Evolutionary conservation across 2,797 vertebrate genomes (phyloP).

Genomic region (Gorsachius magnificus): DNA sequence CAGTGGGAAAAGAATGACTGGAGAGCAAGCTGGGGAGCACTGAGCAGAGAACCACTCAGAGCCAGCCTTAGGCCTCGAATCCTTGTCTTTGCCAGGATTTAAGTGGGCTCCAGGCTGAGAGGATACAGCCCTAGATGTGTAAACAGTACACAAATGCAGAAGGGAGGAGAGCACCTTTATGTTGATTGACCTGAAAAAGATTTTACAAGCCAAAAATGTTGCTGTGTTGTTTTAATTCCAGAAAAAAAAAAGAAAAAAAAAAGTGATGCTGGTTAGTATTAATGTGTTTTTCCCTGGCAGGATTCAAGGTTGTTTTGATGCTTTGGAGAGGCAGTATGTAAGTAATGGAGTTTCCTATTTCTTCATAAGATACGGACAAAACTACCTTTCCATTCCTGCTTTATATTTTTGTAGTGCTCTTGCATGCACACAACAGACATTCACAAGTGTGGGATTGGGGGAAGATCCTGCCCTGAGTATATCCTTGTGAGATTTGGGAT

Average conservation of each 20-base stretch:
- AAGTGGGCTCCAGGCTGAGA: background rate
- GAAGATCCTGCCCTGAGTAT: background rate
- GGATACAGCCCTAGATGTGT: background rate
- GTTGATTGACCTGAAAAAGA: background rate
- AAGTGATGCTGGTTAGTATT: background rate
- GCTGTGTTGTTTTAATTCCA: conserved; percentile 1
- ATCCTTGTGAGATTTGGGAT: background rate
- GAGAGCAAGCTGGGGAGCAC: background rate
- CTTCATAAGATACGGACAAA: background rate
- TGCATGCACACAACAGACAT: background rate
- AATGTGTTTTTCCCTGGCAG: conserved; percentile 70
- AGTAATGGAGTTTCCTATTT: conserved; percentile 58
- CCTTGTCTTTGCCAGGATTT: background rate
- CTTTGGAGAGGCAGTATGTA: conserved; percentile 91
- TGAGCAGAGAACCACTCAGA: background rate
- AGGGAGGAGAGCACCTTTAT: background rate
- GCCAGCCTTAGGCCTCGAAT: background rate
- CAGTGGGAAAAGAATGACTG: background rate
- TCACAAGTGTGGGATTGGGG: background rate
- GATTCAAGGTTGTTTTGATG: conserved; percentile 94
- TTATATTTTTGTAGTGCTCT: background rate
- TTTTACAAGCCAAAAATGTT: background rate
- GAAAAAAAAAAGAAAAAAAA: background rate
- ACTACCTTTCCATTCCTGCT: background rate
- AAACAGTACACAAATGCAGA: background rate